Base-by-base conservation (phyloP, 1,140 invertebrate species). In the Aleiodes sp. region DNA sequence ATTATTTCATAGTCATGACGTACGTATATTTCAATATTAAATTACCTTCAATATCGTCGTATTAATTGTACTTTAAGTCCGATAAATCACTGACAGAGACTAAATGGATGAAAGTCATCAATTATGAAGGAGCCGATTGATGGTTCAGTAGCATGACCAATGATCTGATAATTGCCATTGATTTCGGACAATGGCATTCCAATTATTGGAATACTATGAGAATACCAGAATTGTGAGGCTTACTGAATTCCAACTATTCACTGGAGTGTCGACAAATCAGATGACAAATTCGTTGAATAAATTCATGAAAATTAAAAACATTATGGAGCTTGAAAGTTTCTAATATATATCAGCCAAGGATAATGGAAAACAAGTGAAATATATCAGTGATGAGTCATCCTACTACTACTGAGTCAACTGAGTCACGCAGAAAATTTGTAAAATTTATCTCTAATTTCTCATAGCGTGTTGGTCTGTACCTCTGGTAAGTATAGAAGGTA, bases 371-470 rank as follows among this genome's bases (percentile, higher is more conserved):
- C 41, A 8, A n/a, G 41, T 16, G 41, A 46, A 46, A 16, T 46
- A 19, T 46, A n/a, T 19, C 41, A 16, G 41, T 16, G n/a, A 16
- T 46, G 41, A 16, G 41, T n/a, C n/a, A 10, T 46, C 41, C 41
- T n/a, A n/a, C n/a, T n/a, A n/a, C n/a, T n/a, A n/a, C n/a, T 46
- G 41, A 46, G 41, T 46, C 41, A 46, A 46, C 41, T 19, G n/a
- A n/a, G n/a, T 46, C 41, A 46, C 41, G 2, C 19, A 21, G 12
- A 52, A 52, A 52, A 46, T 19, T 10, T 10, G 46, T 52, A 21
- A 52, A 24, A 52, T 52, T 52, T 52, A 52, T 52, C 21, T 10
- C 10, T 52, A 4, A 3, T 14, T 4, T 14, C 16, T 16, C 19
- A 37, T 62, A 62, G 16, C 21, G 35, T 21, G 28, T 21, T 39